Evolutionary conservation across 2,888 invertebrate genomes (phyloP).

Genomic region (Caenorhabditis angaria): DNA sequence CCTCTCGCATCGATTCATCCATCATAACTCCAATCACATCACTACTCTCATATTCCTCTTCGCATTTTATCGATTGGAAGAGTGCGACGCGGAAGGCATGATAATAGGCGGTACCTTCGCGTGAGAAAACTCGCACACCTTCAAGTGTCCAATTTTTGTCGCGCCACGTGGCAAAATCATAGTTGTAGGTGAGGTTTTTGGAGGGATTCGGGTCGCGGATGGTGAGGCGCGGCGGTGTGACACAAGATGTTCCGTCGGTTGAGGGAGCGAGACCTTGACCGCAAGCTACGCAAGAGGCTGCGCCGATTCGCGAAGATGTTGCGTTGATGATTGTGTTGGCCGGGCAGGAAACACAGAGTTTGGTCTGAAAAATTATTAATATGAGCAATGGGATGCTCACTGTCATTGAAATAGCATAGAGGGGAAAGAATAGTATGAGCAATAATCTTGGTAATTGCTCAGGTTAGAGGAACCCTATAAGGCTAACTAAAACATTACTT

Average conservation of each 20-base stretch:
- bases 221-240: neutral
- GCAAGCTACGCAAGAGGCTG: constrained; percentile 35
- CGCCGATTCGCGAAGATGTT: constrained; percentile 49
- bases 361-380: constrained; percentile 30
- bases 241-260: neutral
- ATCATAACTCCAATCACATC: constrained; percentile 27
- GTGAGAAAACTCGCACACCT: constrained; percentile 72
- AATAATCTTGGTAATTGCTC: too few species aligned
- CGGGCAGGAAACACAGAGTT: constrained; percentile 75
- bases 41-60: constrained; percentile 48
- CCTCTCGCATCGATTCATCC: constrained; percentile 20
- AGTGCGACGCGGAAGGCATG: constrained; percentile 67
- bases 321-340: constrained; percentile 68
- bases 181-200: neutral
- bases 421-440: too few species aligned
- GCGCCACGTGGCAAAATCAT: neutral
- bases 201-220: neutral
- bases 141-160: constrained; percentile 73
- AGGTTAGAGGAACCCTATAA: too few species aligned
- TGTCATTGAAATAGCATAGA: constrained; percentile 7
- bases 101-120: constrained; percentile 70
- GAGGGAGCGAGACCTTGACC: constrained; percentile 24
- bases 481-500: too few species aligned
- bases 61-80: constrained; percentile 54
- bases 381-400: neutral